Evolutionary conservation across 1,140 invertebrate species (phyloP), one percentile per base, ranked within the genome.

Genomic region (Cepaea nemoralis): DNA sequence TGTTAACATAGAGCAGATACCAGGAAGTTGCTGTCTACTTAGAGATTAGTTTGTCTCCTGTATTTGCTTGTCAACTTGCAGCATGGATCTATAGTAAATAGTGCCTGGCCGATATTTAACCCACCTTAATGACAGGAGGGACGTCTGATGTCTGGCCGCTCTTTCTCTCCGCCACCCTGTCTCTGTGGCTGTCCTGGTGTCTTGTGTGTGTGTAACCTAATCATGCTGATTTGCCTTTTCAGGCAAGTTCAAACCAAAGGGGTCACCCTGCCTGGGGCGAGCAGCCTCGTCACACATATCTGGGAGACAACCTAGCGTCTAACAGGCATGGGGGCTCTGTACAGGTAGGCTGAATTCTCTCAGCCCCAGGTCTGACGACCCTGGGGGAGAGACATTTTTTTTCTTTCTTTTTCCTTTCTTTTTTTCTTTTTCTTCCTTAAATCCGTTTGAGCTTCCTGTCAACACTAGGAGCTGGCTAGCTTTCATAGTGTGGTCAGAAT

Each of bases 251-350:
- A 83, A 87, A 88, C 85, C 85, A 85, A 87, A 86, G 88, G 84
- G 88, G 90, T 83, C 88, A 89, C 85, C 87, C 88, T 86, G 90
- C 90, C 81, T 90, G 91, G 88, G 89, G 89, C 31, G 90, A 91
- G 77, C 84, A 83, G 77, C 86, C 85, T 67, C 84, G 87, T 80
- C 88, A 88, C 83, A 83, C 86, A 77, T 86, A 87, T 88, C 90
- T 93, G 82, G 94, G 94, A 87, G 90, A 91, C 83, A 94, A 94
- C 91, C 94, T 97, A 89, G 97, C 96, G 87, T 96, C 96, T 79
- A 90, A 90, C 89, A 96, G 97, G 93, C 94, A 96, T 92, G 96
- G 97, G 92, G 97, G 97, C 92, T 97, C 96, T 90, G 96, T 97
- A 87, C 96, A 97, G 96, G 96, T 97, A 94, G 94, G 93, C 93